A percentile compares a stretch with the other conserved stretches of the same genome.
Evolutionary conservation across 2,888 invertebrate species (phyloP).

Genomic region (Ochlodes sylvanus): DNA sequence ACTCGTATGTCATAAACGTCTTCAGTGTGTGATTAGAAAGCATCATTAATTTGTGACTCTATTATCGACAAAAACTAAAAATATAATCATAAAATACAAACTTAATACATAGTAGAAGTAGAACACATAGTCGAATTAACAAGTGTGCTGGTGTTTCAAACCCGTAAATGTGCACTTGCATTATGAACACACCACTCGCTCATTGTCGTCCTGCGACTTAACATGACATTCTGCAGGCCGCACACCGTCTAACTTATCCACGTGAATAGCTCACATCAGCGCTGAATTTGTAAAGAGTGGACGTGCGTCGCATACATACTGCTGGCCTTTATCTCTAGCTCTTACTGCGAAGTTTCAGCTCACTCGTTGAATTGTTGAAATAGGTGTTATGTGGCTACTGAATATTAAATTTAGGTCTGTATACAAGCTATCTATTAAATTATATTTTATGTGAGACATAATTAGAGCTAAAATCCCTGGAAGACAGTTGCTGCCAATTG

Average conservation of each 20-base stretch:
- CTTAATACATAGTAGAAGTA: too few species aligned
- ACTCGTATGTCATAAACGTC: too few species aligned
- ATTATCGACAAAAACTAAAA: too few species aligned
- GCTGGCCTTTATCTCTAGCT: slow-evolving; percentile 73
- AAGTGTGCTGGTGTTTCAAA: background rate
- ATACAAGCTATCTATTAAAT: too few species aligned
- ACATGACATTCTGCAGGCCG: slow-evolving; percentile 70
- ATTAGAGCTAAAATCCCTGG: too few species aligned
- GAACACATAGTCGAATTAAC: background rate
- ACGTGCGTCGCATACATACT: slow-evolving; percentile 77
- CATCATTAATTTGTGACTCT: too few species aligned
- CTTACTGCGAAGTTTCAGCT: slow-evolving; percentile 66
- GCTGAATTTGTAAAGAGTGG: slow-evolving; percentile 81
- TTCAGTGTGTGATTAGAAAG: too few species aligned
- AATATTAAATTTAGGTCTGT: slow-evolving; percentile 26
- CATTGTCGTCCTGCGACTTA: slow-evolving; percentile 52
- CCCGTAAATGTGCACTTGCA: slow-evolving; percentile 3
- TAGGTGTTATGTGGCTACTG: slow-evolving; percentile 26
- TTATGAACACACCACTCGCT: slow-evolving; percentile 14
- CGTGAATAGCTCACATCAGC: slow-evolving; percentile 76
- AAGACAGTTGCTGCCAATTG: too few species aligned
- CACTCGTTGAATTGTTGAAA: slow-evolving; percentile 45
- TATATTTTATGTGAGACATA: too few species aligned
- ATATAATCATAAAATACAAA: too few species aligned
- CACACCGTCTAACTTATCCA: slow-evolving; percentile 75